These are phyloP conservation scores for Henricia sp. DNA, from an alignment of 53 echinoderm and acorn worm species.

Conservation along the genomic window DNA sequence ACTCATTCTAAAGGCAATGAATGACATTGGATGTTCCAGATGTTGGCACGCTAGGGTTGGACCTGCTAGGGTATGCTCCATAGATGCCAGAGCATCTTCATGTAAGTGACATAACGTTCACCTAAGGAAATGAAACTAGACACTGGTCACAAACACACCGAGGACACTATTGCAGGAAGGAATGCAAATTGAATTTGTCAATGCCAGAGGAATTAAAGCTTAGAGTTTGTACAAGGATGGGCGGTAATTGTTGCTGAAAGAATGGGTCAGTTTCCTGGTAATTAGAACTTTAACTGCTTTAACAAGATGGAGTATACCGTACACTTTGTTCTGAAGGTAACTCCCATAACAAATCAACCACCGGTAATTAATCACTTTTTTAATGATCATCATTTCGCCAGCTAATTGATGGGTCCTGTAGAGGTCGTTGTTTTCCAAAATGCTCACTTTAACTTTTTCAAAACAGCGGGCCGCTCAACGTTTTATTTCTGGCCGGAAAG, in stretches of 20 bases:
- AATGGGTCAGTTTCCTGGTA: too few species aligned
- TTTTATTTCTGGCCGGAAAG: too few species aligned
- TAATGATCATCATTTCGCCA: background rate
- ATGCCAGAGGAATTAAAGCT: background rate
- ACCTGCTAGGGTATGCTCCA: too few species aligned
- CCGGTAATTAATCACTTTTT: background rate
- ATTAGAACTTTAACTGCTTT: background rate
- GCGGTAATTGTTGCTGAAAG: too few species aligned
- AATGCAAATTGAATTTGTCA: constrained; percentile 27
- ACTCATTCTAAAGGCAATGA: background rate
- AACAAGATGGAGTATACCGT: background rate
- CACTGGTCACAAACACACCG: constrained; percentile 11
- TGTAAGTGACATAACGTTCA: background rate
- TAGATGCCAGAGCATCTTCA: background rate
- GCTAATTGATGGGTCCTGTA: too few species aligned
- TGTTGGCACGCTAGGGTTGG: too few species aligned
- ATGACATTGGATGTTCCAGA: too few species aligned
- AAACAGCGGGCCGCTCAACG: too few species aligned
- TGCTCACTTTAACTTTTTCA: too few species aligned
- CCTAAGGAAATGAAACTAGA: constrained; percentile 49
- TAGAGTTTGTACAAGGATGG: too few species aligned
- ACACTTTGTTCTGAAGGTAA: background rate
- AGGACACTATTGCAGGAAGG: constrained; percentile 15
- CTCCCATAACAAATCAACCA: background rate
- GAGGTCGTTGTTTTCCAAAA: too few species aligned